Percentiles rank a stretch among this genome's conserved stretches.
phyloP scores from a whole-genome alignment of 2,113 vertebrate species.

The Clupea harengus region DNA sequence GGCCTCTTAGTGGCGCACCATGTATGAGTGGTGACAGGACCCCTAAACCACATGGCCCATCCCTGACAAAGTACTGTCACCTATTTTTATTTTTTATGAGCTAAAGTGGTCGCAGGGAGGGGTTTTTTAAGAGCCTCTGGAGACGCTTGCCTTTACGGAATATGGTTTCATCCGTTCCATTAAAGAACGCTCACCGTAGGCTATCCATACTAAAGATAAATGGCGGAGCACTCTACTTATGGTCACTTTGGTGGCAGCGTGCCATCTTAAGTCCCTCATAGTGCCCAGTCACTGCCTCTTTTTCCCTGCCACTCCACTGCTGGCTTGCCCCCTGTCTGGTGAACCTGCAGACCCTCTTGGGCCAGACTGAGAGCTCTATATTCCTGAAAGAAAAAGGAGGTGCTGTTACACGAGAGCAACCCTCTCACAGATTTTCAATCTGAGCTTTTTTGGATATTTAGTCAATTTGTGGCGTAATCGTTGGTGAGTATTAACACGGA shows the following conservation, averaged over 20 bases:
- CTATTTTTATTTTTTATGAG: conserved; percentile 16
- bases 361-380: too few relatives aligned
- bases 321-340: not conserved
- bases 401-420: too few relatives aligned
- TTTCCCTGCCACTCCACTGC: not conserved
- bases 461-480: too few relatives aligned
- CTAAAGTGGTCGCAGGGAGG: not conserved
- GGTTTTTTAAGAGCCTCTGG: not conserved
- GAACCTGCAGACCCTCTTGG: not conserved
- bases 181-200: not conserved
- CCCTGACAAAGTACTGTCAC: not conserved
- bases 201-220: not conserved
- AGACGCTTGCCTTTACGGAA: not conserved
- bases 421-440: too few relatives aligned
- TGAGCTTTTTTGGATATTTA: too few relatives aligned
- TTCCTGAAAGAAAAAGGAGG: too few relatives aligned
- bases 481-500: too few relatives aligned
- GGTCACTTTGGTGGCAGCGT: not conserved
- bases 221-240: conserved; percentile 29
- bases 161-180: not conserved
- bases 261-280: not conserved
- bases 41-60: not conserved
- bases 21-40: not conserved
- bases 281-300: not conserved
- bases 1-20: not conserved